These are phyloP conservation scores for Acanthosepion pharaonis DNA, from an alignment of 2,888 invertebrate species.

Conservation along the genomic window DNA sequence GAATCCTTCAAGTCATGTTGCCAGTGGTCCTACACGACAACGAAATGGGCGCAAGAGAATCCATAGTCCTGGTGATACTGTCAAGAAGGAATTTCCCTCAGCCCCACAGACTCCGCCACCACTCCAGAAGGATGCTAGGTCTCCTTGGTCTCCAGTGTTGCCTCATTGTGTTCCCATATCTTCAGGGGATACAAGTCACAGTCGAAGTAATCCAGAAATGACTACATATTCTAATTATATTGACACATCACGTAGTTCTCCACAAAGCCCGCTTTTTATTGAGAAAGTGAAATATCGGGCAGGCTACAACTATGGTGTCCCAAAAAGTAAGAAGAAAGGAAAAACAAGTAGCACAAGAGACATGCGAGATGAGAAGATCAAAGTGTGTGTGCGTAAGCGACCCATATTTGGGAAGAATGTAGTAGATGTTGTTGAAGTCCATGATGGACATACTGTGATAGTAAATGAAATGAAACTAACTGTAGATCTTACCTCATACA, in stretches of 20 bases:
- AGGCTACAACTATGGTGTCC: constrained; percentile 74
- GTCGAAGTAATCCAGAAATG: constrained; percentile 58
- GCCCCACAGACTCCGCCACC: constrained; percentile 50
- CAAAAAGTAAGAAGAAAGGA: constrained; percentile 54
- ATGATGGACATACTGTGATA: constrained; percentile 64
- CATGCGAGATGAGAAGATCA: constrained; percentile 63
- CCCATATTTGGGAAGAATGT: constrained; percentile 67
- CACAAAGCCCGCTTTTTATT: constrained; percentile 55
- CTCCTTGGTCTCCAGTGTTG: neutral
- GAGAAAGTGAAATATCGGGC: constrained; percentile 63
- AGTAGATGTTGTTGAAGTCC: constrained; percentile 65
- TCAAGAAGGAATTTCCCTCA: constrained; percentile 51
- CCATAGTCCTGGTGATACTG: constrained; percentile 36
- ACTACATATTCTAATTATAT: constrained; percentile 60
- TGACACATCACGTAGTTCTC: constrained; percentile 53
- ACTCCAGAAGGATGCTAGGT: constrained; percentile 24
- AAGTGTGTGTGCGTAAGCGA: constrained; percentile 72
- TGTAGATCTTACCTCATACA: constrained; percentile 71
- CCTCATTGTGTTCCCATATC: constrained; percentile 53
- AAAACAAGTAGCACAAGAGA: constrained; percentile 49
- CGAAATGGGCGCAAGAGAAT: neutral
- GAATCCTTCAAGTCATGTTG: constrained; percentile 51
- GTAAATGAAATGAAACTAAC: constrained; percentile 72
- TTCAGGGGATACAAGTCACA: constrained; percentile 52
- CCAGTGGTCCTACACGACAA: neutral